Conservation (phyloP, 2,888 invertebrate species). For the Ditylenchus weischeri region DNA sequence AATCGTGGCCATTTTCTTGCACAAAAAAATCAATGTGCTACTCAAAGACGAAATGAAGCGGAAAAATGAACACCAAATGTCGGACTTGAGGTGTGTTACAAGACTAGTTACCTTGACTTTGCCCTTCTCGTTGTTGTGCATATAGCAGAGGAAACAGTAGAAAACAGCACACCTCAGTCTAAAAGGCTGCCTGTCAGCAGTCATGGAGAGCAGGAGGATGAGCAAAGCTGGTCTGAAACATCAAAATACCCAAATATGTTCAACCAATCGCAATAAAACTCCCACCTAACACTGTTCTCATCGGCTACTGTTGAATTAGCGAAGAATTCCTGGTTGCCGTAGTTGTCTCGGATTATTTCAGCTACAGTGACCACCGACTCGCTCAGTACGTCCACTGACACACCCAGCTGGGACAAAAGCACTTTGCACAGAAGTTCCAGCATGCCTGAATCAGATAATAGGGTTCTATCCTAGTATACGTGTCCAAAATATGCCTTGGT, state of each 20-base stretch:
- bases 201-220: conserved; percentile 93
- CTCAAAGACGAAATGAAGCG: not conserved
- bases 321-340: conserved; percentile 84
- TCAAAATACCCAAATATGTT: conserved; percentile 4
- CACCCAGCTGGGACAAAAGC: conserved; percentile 83
- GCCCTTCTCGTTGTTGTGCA: conserved; percentile 84
- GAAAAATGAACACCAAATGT: not conserved
- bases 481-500: no score
- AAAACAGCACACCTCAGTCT: conserved; percentile 83
- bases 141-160: conserved; percentile 92
- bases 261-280: not conserved
- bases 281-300: conserved; percentile 33
- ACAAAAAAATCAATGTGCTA: conserved; percentile 11
- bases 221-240: conserved; percentile 79
- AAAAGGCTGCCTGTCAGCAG: conserved; percentile 94
- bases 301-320: conserved; percentile 63
- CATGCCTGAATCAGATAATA: conserved; percentile 62
- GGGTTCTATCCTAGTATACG: no score
- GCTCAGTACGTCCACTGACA: conserved; percentile 90
- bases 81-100: not conserved
- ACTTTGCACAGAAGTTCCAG: conserved; percentile 80
- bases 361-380: conserved; percentile 90
- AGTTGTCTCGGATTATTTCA: conserved; percentile 86
- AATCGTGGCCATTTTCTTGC: no score
- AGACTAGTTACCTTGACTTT: conserved; percentile 43